Evolutionary conservation across 1,140 invertebrate species (phyloP).

Genomic region (Pristionchus pacificus): DNA sequence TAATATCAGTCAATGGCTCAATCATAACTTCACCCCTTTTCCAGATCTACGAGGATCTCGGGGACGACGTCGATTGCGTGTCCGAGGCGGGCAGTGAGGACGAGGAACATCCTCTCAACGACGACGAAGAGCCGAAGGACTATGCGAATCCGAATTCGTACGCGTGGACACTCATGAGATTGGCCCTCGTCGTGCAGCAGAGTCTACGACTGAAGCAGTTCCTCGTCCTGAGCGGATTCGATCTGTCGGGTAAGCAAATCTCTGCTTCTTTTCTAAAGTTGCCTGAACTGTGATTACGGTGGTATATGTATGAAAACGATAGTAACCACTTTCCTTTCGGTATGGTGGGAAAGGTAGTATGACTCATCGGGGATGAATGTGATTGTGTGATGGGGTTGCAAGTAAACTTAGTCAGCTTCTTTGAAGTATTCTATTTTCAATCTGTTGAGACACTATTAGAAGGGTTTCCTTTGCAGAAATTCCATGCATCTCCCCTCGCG

Average conservation of each 20-base stretch:
- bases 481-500: conserved; percentile 74
- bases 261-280: not conserved
- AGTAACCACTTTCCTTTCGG: no score
- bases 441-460: not conserved
- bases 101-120: conserved; percentile 67
- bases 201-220: conserved; percentile 75
- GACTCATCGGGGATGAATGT: no score
- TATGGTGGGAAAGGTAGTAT: no score
- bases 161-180: conserved; percentile 85
- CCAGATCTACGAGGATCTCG: conserved; percentile 62
- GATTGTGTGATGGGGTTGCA: no score
- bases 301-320: no score
- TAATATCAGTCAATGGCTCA: no score
- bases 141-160: conserved; percentile 61
- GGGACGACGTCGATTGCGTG: conserved; percentile 80
- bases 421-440: not conserved
- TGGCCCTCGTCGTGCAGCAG: conserved; percentile 78
- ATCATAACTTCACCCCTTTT: no score
- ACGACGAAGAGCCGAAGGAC: conserved; percentile 58
- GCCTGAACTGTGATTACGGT: not conserved
- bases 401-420: no score
- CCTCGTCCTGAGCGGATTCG: conserved; percentile 78
- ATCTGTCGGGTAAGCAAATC: conserved; percentile 72
- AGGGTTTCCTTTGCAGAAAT: conserved; percentile 43
- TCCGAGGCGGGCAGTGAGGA: conserved; percentile 65